Conservation (phyloP, 2,888 invertebrate genomes). For the Acrobeloides nanus region DNA sequence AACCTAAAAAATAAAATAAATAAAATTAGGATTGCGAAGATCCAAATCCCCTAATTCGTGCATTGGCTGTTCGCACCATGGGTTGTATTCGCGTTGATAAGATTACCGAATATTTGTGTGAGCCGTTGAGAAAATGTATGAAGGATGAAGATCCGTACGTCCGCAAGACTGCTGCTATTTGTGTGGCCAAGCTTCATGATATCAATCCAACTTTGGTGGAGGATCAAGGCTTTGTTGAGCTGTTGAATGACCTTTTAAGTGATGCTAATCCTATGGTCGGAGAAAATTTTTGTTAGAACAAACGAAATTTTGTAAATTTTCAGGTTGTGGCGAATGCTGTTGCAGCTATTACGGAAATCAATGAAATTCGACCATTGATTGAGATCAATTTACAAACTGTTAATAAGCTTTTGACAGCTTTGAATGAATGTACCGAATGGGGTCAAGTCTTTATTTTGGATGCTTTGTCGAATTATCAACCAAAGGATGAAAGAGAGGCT, state of each 20-base stretch:
- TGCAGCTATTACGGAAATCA: slow-evolving; percentile 93
- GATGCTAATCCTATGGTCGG: slow-evolving; percentile 98
- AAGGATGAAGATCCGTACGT: slow-evolving; percentile 92
- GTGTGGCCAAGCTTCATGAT: slow-evolving; percentile 96
- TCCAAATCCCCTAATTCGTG: slow-evolving; percentile 94
- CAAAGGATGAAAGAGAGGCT: slow-evolving; percentile 91
- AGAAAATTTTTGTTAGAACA: background rate
- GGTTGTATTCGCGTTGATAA: slow-evolving; percentile 99
- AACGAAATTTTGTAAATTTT: slow-evolving; percentile 6
- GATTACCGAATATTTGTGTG: slow-evolving; percentile 97
- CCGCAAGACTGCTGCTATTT: slow-evolving; percentile 96
- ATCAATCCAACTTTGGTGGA: slow-evolving; percentile 71
- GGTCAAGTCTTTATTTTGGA: slow-evolving; percentile 75
- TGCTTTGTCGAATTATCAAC: slow-evolving; percentile 89
- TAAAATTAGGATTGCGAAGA: slow-evolving; percentile 99
- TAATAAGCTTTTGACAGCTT: slow-evolving; percentile 90
- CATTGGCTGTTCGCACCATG: slow-evolving; percentile 96
- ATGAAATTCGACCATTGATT: slow-evolving; percentile 87
- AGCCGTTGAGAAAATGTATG: slow-evolving; percentile 76
- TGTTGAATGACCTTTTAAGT: slow-evolving; percentile 87
- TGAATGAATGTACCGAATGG: slow-evolving; percentile 93
- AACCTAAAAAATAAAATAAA: slow-evolving; percentile 1
- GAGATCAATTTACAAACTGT: slow-evolving; percentile 95
- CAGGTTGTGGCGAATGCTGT: slow-evolving; percentile 93
- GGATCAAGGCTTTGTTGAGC: slow-evolving; percentile 82